Percentiles rank a stretch among this genome's conserved stretches.
Evolutionary conservation across 92 coral and sea anemone genomes (phyloP).

Genomic region (Zoanthus solanderi): DNA sequence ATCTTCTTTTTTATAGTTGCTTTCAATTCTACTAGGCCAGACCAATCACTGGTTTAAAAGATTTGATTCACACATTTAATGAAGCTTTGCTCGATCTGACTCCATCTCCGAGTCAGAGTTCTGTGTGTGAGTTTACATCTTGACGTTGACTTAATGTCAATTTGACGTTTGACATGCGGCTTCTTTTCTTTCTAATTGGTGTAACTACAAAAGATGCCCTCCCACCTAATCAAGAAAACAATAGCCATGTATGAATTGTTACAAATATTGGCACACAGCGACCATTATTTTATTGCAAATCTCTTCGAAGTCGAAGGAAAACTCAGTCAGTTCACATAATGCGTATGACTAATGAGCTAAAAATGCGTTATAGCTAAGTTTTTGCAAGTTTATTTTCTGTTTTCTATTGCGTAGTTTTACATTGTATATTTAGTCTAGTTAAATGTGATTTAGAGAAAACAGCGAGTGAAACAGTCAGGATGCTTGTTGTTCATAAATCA

Average conservation of each 20-base stretch:
- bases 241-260: slow-evolving; percentile 59
- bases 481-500: not conserved
- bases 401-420: slow-evolving; percentile 47
- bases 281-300: slow-evolving; percentile 88
- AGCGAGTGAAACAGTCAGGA: not conserved
- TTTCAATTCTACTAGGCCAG: not conserved
- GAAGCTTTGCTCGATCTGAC: not conserved
- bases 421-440: slow-evolving; percentile 58
- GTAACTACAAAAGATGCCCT: slow-evolving; percentile 71
- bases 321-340: slow-evolving; percentile 61
- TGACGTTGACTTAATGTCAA: slow-evolving; percentile 67
- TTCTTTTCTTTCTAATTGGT: slow-evolving; percentile 85
- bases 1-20: not conserved
- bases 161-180: slow-evolving; percentile 64
- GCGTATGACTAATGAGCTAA: slow-evolving; percentile 62
- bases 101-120: not conserved
- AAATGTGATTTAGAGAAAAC: slow-evolving; percentile 1
- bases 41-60: not conserved
- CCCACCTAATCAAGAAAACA: slow-evolving; percentile 91
- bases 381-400: slow-evolving; percentile 28
- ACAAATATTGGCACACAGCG: slow-evolving; percentile 72
- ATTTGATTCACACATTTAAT: slow-evolving; percentile 5
- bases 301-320: slow-evolving; percentile 55
- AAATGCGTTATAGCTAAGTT: slow-evolving; percentile 63
- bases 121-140: slow-evolving; percentile 14